Percentiles rank a stretch among this genome's conserved stretches.
These are phyloP conservation scores for Nephrocerus scutellatus DNA, from an alignment of 2,888 invertebrate genomes.

Conservation along the genomic window DNA sequence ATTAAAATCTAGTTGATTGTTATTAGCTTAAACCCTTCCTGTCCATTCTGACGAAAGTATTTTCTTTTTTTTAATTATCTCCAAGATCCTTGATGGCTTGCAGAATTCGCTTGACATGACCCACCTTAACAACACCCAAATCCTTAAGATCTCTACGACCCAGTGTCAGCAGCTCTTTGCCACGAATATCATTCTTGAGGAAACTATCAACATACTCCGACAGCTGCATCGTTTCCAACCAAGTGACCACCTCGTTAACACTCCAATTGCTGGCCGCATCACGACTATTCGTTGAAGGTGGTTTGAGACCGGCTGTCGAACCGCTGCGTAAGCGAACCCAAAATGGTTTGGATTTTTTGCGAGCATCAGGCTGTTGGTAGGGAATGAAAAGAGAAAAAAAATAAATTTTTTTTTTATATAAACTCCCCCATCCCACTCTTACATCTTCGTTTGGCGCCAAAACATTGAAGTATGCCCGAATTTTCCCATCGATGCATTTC, in stretches of 20 bases:
- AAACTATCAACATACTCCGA: conserved; percentile 89
- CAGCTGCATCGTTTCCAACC: conserved; percentile 84
- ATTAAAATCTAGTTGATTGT: neutral
- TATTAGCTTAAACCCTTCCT: conserved; percentile 1
- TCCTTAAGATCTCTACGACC: conserved; percentile 84
- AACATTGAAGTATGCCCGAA: conserved; percentile 45
- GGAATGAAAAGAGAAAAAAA: neutral
- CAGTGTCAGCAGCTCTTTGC: conserved; percentile 77
- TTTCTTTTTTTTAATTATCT: conserved; percentile 33
- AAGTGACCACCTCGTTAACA: conserved; percentile 79
- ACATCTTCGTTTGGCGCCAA: conserved; percentile 47
- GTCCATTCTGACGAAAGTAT: conserved; percentile 1
- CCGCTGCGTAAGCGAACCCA: conserved; percentile 60
- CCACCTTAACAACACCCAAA: conserved; percentile 88
- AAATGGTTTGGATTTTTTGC: conserved; percentile 60
- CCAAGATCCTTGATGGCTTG: conserved; percentile 81
- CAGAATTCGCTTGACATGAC: conserved; percentile 90
- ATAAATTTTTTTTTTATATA: neutral
- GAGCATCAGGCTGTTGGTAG: conserved; percentile 45
- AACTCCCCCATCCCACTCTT: conserved; percentile 15
- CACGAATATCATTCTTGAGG: conserved; percentile 83
- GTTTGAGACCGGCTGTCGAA: conserved; percentile 36
- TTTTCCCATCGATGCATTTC: conserved; percentile 43
- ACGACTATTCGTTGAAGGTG: conserved; percentile 41
- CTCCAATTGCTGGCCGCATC: conserved; percentile 67